A percentile compares a stretch with the other conserved stretches of the same genome.
These are phyloP conservation scores for Amblyraja radiata DNA, from an alignment of 2,797 vertebrate species.

Conservation along the genomic window DNA sequence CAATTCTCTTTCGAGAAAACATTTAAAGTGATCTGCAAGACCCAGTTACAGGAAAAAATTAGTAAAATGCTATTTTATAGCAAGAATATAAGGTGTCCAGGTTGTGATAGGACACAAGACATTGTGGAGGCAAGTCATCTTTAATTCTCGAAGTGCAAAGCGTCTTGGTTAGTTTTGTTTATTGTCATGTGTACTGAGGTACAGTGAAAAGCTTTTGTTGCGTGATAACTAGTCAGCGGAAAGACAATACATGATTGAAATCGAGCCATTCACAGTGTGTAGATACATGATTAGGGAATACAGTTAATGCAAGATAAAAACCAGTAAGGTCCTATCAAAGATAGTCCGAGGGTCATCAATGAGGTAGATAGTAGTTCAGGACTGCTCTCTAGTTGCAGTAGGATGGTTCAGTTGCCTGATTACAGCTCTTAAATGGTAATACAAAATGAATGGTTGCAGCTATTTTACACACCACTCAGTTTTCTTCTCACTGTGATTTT, in stretches of 20 bases:
- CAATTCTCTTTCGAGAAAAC: background rate
- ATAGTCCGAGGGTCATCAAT: too few relatives aligned
- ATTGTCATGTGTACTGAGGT: too few relatives aligned
- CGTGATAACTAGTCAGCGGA: too few relatives aligned
- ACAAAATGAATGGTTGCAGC: background rate
- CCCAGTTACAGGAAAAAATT: background rate
- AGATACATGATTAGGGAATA: too few relatives aligned
- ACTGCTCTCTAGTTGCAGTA: too few relatives aligned
- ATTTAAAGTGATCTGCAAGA: background rate
- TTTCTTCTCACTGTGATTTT: background rate
- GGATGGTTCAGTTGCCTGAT: too few relatives aligned
- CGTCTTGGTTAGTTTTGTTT: background rate
- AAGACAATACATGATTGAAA: too few relatives aligned
- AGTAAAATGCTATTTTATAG: background rate
- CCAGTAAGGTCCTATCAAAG: too few relatives aligned
- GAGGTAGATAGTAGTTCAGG: too few relatives aligned
- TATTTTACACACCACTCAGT: background rate
- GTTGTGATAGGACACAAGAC: background rate
- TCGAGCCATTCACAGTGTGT: too few relatives aligned
- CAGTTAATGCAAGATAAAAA: too few relatives aligned
- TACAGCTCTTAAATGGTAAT: background rate
- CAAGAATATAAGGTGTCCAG: background rate
- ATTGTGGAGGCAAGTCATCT: background rate
- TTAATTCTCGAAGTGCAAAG: background rate
- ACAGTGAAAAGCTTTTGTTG: too few relatives aligned